Percentiles rank a stretch among this genome's conserved stretches.
Conservation (phyloP, 2,888 invertebrate genomes). For the Bimastos eiseni region DNA sequence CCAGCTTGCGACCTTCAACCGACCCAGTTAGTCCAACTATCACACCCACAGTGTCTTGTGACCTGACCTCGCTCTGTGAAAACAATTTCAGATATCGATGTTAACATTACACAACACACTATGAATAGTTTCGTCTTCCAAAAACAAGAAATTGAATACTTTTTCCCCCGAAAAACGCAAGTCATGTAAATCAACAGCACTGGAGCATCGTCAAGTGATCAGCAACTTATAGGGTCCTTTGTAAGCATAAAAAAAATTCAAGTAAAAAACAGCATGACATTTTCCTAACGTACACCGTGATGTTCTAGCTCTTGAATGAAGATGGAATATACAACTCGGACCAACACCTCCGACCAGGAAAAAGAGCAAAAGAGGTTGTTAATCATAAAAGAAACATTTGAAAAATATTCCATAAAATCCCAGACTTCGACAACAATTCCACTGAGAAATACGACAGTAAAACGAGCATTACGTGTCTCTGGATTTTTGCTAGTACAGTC, state of each 20-base stretch:
- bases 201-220: background rate
- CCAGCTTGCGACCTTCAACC: constrained; percentile 78
- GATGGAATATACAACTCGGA: background rate
- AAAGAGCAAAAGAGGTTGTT: background rate
- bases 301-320: background rate
- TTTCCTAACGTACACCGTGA: background rate
- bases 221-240: background rate
- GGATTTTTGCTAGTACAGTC: background rate
- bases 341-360: background rate
- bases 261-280: background rate
- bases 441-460: background rate
- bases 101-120: background rate
- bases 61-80: constrained; percentile 82
- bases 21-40: constrained; percentile 83
- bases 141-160: background rate
- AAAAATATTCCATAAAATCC: background rate
- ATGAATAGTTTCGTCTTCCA: background rate
- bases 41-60: constrained; percentile 88
- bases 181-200: background rate
- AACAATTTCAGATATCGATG: background rate
- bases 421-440: background rate
- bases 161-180: background rate
- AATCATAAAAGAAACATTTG: background rate
- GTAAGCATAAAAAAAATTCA: background rate
- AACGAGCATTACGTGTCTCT: background rate